Evolutionary conservation across 2,888 invertebrate species (phyloP), one percentile per base, ranked within the genome.

Genomic region (Eupeodes latifasciatus): DNA sequence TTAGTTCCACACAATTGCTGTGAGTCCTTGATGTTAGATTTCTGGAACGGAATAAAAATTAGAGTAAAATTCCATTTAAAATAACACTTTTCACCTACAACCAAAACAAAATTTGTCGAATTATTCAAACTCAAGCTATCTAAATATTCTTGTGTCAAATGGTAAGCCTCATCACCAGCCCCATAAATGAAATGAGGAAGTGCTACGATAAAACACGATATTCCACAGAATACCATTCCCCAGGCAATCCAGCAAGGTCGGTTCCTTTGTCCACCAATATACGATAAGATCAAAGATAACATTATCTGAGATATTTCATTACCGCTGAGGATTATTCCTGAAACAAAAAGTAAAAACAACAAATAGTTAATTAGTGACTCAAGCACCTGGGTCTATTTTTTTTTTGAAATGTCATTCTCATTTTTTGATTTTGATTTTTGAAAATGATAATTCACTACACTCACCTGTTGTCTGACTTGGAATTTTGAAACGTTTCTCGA

Each of bases 251-350:
- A 96, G 77, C 95, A 93, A 0, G 96, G 96, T 71, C 96, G 94
- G 92, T 96, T 95, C 36, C 96, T 94, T 87, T 95, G 94, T n/a
- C 96, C 96, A 9, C 96, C 96, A 90, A 95, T 94, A 90, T 96
- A 96, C 27, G 95, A 95, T 57, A 96, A 92, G 72, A 96, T 93
- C 75, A 96, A 91, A 5, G 96, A 95, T 59, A 95, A 92, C 78
- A 96, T 91, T 85, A 96, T 95, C 92, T 96, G 96, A 76, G 96
- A 96, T 90, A 96, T 94, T 93, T 96, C 96, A 93, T 96, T 96
- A 44, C 96, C 96, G 77, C 96, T 95, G 53, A 96, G 93, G 77
- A 96, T 95, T 47, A 96, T 94, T 55, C 96, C 96, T 96, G 91
- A n/a, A 92, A 92, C 72, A 10, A 34, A 55, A 36, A 16, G 19